Evolutionary conservation across 35 echinoderm and acorn worm genomes (phyloP).

Genomic region (Heliocidaris erythrogramma): DNA sequence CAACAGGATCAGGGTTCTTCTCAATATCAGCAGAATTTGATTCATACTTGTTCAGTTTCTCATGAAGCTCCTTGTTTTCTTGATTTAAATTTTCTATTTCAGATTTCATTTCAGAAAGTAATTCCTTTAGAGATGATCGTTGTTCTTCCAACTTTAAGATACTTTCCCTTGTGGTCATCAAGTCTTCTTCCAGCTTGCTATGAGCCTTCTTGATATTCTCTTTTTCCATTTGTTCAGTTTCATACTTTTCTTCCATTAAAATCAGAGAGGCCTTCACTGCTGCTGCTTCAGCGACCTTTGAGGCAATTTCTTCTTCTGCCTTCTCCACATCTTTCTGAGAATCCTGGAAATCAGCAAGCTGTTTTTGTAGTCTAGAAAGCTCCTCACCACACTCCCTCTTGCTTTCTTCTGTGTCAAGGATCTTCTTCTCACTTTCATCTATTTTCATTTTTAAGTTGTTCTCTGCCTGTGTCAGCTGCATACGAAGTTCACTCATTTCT

Average conservation of each 20-base stretch:
- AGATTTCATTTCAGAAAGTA: background rate
- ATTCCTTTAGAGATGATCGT: background rate
- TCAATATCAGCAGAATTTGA: background rate
- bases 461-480: background rate
- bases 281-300: constrained; percentile 20
- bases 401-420: background rate
- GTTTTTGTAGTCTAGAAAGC: background rate
- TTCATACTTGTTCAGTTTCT: background rate
- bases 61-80: background rate
- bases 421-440: constrained; percentile 11
- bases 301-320: background rate
- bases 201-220: background rate
- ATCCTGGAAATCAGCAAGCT: background rate
- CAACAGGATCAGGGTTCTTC: background rate
- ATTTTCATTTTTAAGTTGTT: background rate
- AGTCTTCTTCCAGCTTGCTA: constrained; percentile 30
- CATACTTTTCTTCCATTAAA: constrained; percentile 22
- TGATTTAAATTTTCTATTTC: constrained; percentile 28
- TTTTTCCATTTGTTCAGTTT: constrained; percentile 24
- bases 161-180: constrained; percentile 15
- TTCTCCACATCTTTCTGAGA: background rate
- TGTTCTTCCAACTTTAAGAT: background rate
- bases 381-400: background rate
- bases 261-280: background rate
- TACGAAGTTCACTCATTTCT: background rate